A percentile compares a stretch with the other conserved stretches of the same genome.
phyloP scores from a whole-genome alignment of 2,113 vertebrate species.

The Dinomys branickii region DNA sequence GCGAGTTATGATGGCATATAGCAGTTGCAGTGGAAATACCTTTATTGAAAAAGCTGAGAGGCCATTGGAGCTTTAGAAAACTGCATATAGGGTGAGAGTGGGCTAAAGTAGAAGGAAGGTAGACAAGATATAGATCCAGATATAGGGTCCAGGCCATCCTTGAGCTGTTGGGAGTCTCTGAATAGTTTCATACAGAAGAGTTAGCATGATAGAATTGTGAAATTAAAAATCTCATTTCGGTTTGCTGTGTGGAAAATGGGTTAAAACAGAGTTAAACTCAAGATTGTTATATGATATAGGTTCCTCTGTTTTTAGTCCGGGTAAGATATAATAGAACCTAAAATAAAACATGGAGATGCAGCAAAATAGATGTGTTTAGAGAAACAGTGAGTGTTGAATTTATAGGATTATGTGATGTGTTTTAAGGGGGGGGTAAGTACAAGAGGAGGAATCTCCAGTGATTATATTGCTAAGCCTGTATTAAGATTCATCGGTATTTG shows the following conservation, averaged over 20 bases:
- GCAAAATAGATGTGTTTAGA: not conserved
- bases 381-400: not conserved
- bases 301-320: not conserved
- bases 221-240: not conserved
- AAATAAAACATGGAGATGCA: not conserved
- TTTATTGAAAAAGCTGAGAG: not conserved
- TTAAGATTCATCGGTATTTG: not conserved
- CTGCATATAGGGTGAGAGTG: not conserved
- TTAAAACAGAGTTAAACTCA: not conserved
- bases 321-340: not conserved
- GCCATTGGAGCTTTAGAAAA: not conserved
- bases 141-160: not conserved
- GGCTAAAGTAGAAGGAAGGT: not conserved
- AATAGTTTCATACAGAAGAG: not conserved
- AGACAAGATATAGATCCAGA: not conserved
- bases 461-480: not conserved
- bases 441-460: not conserved
- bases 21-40: not conserved
- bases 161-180: not conserved
- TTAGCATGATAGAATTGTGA: not conserved
- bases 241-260: not conserved
- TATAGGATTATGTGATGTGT: not conserved
- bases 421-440: not conserved
- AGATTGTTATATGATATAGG: not conserved
- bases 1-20: not conserved